phyloP scores from a whole-genome alignment of 2,888 invertebrate genomes.

The Deilephila porcellus region DNA sequence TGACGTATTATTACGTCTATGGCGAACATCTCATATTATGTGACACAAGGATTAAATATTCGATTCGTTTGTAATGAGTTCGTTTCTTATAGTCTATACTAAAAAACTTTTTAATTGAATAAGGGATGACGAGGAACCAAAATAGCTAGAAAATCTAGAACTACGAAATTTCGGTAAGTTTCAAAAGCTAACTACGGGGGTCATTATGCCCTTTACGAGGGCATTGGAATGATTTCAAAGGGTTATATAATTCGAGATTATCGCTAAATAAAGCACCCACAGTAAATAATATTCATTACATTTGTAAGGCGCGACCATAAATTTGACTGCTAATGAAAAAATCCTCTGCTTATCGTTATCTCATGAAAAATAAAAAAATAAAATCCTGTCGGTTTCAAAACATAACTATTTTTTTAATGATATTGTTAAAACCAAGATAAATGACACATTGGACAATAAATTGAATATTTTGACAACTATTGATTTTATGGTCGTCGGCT shows the following conservation, averaged over 20 bases:
- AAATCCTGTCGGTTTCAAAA: too few relatives aligned
- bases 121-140: neutral
- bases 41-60: neutral
- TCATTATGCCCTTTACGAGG: neutral
- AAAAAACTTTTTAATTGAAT: neutral
- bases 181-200: neutral
- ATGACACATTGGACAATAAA: too few relatives aligned
- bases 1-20: neutral
- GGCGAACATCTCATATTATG: neutral
- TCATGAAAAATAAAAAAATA: too few relatives aligned
- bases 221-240: constrained; percentile 7
- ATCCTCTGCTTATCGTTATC: too few relatives aligned
- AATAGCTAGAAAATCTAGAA: neutral
- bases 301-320: neutral
- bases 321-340: neutral
- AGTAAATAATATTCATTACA: neutral
- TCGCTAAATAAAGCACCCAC: neutral
- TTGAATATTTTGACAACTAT: too few relatives aligned
- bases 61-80: neutral
- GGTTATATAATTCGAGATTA: constrained; percentile 13
- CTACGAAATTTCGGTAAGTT: neutral
- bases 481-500: too few relatives aligned
- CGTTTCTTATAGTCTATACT: neutral
- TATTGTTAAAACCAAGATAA: too few relatives aligned
- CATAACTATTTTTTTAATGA: too few relatives aligned